phyloP scores from a whole-genome alignment of 2,113 vertebrate species.

The human region DNA sequence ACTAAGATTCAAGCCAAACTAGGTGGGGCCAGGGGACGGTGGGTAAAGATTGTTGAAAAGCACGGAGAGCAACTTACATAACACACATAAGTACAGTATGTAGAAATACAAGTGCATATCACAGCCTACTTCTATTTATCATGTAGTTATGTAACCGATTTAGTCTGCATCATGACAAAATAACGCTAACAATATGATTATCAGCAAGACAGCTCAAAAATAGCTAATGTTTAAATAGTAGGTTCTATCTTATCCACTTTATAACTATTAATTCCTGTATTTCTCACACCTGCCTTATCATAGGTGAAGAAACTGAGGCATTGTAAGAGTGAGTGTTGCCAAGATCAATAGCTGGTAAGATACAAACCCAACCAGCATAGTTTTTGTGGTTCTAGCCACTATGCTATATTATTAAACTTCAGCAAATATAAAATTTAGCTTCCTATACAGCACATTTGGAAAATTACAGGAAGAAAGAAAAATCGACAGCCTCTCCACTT shows the following conservation, averaged over 20 bases:
- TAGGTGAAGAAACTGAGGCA: neutral
- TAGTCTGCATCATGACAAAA: neutral
- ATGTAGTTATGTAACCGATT: neutral
- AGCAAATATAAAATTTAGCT: neutral
- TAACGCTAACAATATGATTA: neutral
- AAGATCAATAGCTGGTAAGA: neutral
- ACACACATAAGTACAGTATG: neutral
- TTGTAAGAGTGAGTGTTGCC: neutral
- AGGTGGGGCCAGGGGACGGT: accelerated
- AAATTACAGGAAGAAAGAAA: neutral
- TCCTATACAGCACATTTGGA: neutral
- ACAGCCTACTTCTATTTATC: neutral
- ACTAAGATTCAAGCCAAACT: neutral
- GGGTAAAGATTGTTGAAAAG: neutral
- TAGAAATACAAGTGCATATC: neutral
- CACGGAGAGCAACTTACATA: neutral
- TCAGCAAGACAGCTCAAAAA: neutral
- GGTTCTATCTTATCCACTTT: neutral
- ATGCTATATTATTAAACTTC: neutral
- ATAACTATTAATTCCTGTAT: neutral
- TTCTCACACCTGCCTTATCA: neutral
- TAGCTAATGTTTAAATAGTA: neutral
- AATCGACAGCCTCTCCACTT: neutral
- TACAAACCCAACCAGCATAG: neutral
- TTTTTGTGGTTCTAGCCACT: neutral